Base-by-base conservation (phyloP, 2,797 vertebrate genomes). In the Tapera naevia region DNA sequence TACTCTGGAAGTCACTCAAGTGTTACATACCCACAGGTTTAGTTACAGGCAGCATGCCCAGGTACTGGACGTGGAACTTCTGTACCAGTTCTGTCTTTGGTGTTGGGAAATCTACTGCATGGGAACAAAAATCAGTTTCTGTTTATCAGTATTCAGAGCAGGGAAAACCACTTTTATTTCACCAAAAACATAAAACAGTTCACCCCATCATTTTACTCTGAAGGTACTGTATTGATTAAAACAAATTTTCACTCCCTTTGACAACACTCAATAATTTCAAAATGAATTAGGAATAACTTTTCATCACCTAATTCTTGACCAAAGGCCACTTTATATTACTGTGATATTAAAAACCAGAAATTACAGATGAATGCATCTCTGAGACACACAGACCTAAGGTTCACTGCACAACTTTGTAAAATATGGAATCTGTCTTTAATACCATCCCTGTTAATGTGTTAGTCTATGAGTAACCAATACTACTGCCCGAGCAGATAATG, bases 51-150 rank as follows among this genome's bases (percentile, higher is more conserved):
- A 99, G 97, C 98, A 98, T 98, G 78, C 99, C 99, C 96, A 99
- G 86, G 97, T 99, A 99, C 93, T 98, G 98, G 89, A 99, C 99
- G 22, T 99, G 99, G 96, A 99, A 99, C 97, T 99, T 99, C 98
- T 99, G 99, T 53, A 99, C 99, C 97, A 99, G 88, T 97, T 99
- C 99, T 8, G 98, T 99, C 99, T 99, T 99, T 98, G 99, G 99
- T 97, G 99, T 99, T 91, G 99, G 99, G 94, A 99, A 99, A 98
- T 99, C 99, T 99, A 98, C 98, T 98, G 94, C 97, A 96, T 91
- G 80, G 96, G 93, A 97, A 96, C 79, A 97, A 93, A 80, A 94
- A 71, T 57, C 51, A 83, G 60, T 73, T 92, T 54, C 41, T 80
- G 32, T 75, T 96, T 85, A 94, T 94, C 84, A 69, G 80, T 22